A percentile compares a stretch with the other conserved stretches of the same genome.
These are phyloP conservation scores for Lepilemur septentrionalis DNA, from an alignment of 2,797 vertebrate species.

Conservation along the genomic window DNA sequence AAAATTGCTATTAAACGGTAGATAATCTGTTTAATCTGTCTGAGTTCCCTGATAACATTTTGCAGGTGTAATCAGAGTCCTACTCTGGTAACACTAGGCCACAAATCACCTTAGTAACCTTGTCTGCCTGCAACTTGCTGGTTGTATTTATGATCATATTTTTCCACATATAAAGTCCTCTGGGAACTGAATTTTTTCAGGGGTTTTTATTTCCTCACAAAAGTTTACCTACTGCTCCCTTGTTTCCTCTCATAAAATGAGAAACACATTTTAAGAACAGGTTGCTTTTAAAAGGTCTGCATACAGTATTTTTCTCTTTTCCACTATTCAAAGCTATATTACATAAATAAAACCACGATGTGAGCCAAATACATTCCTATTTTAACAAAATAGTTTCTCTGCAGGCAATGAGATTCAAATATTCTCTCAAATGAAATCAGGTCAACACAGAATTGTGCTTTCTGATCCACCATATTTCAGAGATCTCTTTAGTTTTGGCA, in stretches of 20 bases:
- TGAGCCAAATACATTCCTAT: conserved; percentile 31
- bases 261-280: neutral
- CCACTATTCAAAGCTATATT: neutral
- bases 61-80: neutral
- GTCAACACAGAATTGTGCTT: neutral
- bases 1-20: neutral
- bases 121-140: neutral
- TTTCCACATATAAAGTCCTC: conserved; percentile 16
- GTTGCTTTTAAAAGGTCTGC: neutral
- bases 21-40: neutral
- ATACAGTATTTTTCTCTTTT: neutral
- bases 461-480: neutral
- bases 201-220: neutral
- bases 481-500: conserved; percentile 30
- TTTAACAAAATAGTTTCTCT: conserved; percentile 38
- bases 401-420: conserved; percentile 39
- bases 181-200: neutral
- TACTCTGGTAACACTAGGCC: neutral
- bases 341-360: conserved; percentile 42
- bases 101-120: neutral
- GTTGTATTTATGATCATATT: neutral
- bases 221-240: neutral
- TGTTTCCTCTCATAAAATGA: neutral
- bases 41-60: neutral
- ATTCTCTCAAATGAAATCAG: conserved; percentile 10